Evolutionary conservation across 2,888 invertebrate species (phyloP), one percentile per base, ranked within the genome.

Genomic region (Trilocha varians): DNA sequence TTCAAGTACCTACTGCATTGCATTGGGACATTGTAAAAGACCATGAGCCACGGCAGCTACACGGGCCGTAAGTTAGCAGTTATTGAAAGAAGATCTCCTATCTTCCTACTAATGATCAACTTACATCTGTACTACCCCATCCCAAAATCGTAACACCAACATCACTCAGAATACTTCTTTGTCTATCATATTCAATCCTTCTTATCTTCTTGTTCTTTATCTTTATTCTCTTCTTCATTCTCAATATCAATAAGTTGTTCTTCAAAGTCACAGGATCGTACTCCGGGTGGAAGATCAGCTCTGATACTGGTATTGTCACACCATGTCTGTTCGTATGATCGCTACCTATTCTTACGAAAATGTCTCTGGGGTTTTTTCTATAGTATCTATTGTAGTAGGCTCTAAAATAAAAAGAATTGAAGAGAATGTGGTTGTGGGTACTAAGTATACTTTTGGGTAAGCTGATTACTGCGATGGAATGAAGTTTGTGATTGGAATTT

Each of bases 71-170:
- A n/a, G n/a, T n/a, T n/a, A 18, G 44, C 11, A 13, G 17, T 15
- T 34, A 39, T 18, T 38, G 13, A 8, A 4, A 16, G 36, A 15
- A 38, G 34, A 35, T 41, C 17, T 13, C 37, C 35, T 8, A 40
- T 13, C 17, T 3, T 13, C 1, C 14, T 13, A 18, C 11, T 17
- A 25, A 25, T 25, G 9, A 25, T 16, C 6, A 17, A 50, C 56
- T 51, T 40, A 70, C 73, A 45, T 47, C 44, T 41, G 40, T 57
- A 2, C 53, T 52, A 1, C 69, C 73, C 75, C 74, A 75, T 13
- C 75, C 75, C 3, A 75, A 38, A 25, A 69, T 50, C 6, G 49
- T 42, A 14, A 72, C 39, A 4, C 49, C 40, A 2, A 47, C 42
- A 3, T 38, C 36, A 2, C 44, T 13, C 16, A 57, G 13, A 5